A percentile compares a stretch with the other conserved stretches of the same genome.
Conservation (phyloP, 35 echinoderm and acorn worm genomes). For the Acanthaster planci region DNA sequence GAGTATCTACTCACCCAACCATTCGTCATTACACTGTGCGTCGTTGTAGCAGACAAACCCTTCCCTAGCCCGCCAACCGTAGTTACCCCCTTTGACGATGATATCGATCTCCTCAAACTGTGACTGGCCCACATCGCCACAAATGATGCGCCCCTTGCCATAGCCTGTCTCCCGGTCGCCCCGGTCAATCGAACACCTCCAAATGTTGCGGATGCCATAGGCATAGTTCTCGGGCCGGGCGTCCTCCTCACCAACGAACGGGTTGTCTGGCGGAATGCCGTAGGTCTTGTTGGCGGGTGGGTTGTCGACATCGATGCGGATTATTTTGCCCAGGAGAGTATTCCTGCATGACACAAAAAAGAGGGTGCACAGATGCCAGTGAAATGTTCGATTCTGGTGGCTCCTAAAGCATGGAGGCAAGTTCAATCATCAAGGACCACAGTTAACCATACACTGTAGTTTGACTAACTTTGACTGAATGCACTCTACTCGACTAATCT, state of each 20-base stretch:
- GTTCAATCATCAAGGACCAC: too few relatives aligned
- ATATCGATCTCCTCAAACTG: slow-evolving; percentile 94
- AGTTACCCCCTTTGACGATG: slow-evolving; percentile 88
- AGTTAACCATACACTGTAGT: too few relatives aligned
- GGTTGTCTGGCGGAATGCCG: slow-evolving; percentile 84
- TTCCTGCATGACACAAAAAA: slow-evolving; percentile 24
- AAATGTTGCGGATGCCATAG: slow-evolving; percentile 91
- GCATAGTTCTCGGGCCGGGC: slow-evolving; percentile 80
- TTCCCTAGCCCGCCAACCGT: slow-evolving; percentile 87
- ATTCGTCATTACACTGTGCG: slow-evolving; percentile 58
- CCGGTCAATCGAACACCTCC: slow-evolving; percentile 82
- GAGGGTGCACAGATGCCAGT: too few relatives aligned
- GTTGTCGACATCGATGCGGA: slow-evolving; percentile 81
- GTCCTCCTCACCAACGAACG: slow-evolving; percentile 44
- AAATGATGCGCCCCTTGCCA: slow-evolving; percentile 84
- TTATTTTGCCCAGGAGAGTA: slow-evolving; percentile 70
- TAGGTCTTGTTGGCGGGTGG: slow-evolving; percentile 52
- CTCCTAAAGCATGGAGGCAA: too few relatives aligned
- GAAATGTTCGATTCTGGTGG: too few relatives aligned
- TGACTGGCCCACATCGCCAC: slow-evolving; percentile 89
- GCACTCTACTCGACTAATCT: too few relatives aligned
- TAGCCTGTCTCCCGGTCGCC: slow-evolving; percentile 75
- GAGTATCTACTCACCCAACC: slow-evolving; percentile 16
- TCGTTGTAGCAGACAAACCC: slow-evolving; percentile 68
- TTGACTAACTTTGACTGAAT: too few relatives aligned